Conservation (phyloP, 2,888 invertebrate species). For the Diarsia dahlii region DNA sequence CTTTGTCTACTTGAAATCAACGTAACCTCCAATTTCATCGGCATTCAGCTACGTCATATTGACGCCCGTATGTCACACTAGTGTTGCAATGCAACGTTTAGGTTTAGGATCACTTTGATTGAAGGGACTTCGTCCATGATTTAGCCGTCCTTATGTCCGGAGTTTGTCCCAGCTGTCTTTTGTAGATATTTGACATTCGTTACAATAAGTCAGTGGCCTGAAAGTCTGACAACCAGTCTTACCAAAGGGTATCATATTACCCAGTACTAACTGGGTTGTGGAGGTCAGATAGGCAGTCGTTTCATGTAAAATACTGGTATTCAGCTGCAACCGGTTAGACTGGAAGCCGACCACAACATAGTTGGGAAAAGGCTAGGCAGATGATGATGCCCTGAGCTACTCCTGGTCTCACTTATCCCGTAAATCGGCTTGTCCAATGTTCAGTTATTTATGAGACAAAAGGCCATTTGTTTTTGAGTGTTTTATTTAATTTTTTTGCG, state of each 20-base stretch:
- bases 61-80: neutral
- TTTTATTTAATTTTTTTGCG: constrained; percentile 24
- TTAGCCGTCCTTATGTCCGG: constrained; percentile 19
- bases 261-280: too few species aligned
- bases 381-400: constrained; percentile 3
- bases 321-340: too few species aligned
- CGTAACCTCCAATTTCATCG: neutral
- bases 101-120: constrained; percentile 16
- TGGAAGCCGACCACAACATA: too few species aligned
- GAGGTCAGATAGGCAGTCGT: too few species aligned
- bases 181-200: too few species aligned
- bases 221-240: too few species aligned
- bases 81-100: neutral
- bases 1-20: neutral
- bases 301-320: too few species aligned
- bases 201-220: too few species aligned
- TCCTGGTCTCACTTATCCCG: constrained; percentile 1
- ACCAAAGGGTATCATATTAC: too few species aligned
- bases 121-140: constrained; percentile 29
- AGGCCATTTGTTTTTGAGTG: constrained; percentile 40
- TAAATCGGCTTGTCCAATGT: constrained; percentile 44
- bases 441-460: constrained; percentile 56
- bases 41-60: neutral
- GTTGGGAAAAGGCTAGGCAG: too few species aligned
- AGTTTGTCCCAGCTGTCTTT: too few species aligned